Conservation (phyloP, 2,888 invertebrate species). For the Athalia cordata region DNA sequence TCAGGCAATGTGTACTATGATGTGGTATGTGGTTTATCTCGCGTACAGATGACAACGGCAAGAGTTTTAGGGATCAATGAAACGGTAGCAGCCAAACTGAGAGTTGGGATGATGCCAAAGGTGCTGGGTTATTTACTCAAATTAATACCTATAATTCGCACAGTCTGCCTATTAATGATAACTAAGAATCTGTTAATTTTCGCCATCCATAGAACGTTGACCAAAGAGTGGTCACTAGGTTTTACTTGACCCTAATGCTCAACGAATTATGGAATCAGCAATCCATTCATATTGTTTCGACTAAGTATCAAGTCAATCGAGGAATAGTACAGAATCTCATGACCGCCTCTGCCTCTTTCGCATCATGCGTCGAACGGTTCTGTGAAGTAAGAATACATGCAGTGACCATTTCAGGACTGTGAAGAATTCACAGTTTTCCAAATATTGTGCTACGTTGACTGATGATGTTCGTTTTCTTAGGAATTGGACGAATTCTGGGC, state of each 20-base stretch:
- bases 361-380: slow-evolving; percentile 85
- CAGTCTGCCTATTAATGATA: slow-evolving; percentile 37
- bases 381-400: slow-evolving; percentile 78
- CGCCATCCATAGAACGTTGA: slow-evolving; percentile 76
- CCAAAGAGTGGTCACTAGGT: slow-evolving; percentile 81
- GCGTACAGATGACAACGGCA: slow-evolving; percentile 80
- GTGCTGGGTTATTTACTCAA: slow-evolving; percentile 53
- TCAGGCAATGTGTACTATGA: slow-evolving; percentile 77
- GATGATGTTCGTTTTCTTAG: slow-evolving; percentile 61
- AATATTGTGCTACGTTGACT: background rate
- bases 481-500: slow-evolving; percentile 89
- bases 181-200: slow-evolving; percentile 36
- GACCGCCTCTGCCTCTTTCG: slow-evolving; percentile 82
- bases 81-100: slow-evolving; percentile 69
- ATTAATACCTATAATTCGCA: background rate
- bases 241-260: slow-evolving; percentile 91
- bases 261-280: slow-evolving; percentile 84
- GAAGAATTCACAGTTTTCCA: background rate
- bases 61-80: slow-evolving; percentile 87
- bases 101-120: slow-evolving; percentile 65
- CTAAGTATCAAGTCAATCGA: slow-evolving; percentile 83
- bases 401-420: background rate
- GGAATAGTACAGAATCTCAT: slow-evolving; percentile 89
- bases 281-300: slow-evolving; percentile 81
- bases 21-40: slow-evolving; percentile 79